These are phyloP conservation scores for Dorcus hopei DNA, from an alignment of 2,888 invertebrate genomes.

Conservation along the genomic window DNA sequence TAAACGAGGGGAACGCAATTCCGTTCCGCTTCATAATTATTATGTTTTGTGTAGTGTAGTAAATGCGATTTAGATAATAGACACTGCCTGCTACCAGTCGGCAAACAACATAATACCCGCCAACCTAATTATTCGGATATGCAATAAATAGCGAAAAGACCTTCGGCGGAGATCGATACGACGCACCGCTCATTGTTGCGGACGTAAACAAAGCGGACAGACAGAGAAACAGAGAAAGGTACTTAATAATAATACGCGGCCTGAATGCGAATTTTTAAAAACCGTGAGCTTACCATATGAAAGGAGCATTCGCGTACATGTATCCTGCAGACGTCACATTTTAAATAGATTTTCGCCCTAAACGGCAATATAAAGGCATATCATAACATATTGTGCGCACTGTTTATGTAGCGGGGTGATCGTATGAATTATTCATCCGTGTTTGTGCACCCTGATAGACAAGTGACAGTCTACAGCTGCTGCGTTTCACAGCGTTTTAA, in stretches of 20 bases:
- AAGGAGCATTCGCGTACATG: constrained; percentile 37
- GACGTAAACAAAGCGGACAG: too few species aligned
- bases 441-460: constrained; percentile 48
- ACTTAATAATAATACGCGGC: constrained; percentile 25
- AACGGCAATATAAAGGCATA: constrained; percentile 47
- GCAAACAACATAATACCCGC: too few species aligned
- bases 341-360: constrained; percentile 49
- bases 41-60: too few species aligned
- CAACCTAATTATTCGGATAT: too few species aligned
- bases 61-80: too few species aligned
- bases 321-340: constrained; percentile 49
- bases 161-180: too few species aligned
- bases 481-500: constrained; percentile 44
- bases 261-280: constrained; percentile 44
- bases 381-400: constrained; percentile 44
- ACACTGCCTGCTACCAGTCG: too few species aligned
- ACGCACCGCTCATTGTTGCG: too few species aligned
- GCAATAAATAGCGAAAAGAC: too few species aligned
- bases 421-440: constrained; percentile 45
- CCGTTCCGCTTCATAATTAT: too few species aligned
- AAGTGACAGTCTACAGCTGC: constrained; percentile 51
- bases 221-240: neutral
- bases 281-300: constrained; percentile 44
- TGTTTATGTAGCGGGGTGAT: constrained; percentile 43
- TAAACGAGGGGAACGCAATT: neutral